Conservation (phyloP, 2,888 invertebrate species). For the Acholoe squamosa region DNA sequence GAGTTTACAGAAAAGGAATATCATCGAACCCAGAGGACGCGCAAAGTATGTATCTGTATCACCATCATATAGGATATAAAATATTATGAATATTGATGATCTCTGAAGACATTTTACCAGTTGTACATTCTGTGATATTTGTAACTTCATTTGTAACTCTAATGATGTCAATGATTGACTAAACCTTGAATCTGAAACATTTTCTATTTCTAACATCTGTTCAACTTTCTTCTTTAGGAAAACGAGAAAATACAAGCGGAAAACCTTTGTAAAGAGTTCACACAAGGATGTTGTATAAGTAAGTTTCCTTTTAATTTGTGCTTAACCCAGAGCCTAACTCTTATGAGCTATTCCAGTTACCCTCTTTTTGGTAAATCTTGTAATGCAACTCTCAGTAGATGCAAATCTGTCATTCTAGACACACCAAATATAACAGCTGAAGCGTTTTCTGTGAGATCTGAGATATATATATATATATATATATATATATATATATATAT, state of each 20-base stretch:
- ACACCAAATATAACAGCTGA: too few relatives aligned
- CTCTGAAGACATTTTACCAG: too few relatives aligned
- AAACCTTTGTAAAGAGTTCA: slow-evolving; percentile 87
- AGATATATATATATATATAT: too few relatives aligned
- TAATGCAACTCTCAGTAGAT: neutral
- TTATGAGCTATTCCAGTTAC: too few relatives aligned
- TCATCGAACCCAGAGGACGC: slow-evolving; percentile 89
- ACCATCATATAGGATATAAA: neutral
- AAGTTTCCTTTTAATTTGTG: neutral
- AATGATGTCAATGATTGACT: too few relatives aligned
- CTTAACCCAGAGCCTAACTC: too few relatives aligned
- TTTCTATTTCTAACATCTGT: too few relatives aligned
- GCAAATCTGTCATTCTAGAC: neutral
- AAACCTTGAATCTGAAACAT: too few relatives aligned
- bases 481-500: too few relatives aligned
- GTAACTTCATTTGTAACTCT: too few relatives aligned
- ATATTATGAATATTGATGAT: neutral
- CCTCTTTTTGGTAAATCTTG: too few relatives aligned
- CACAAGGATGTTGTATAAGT: slow-evolving; percentile 80
- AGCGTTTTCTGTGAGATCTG: neutral
- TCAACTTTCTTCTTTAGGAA: slow-evolving; percentile 83
- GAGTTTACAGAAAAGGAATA: slow-evolving; percentile 94
- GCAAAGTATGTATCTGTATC: slow-evolving; percentile 73
- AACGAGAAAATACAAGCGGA: slow-evolving; percentile 88
- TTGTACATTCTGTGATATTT: neutral